These are phyloP conservation scores for Calephelis perditalis DNA, from an alignment of 2,888 invertebrate species.

Conservation along the genomic window DNA sequence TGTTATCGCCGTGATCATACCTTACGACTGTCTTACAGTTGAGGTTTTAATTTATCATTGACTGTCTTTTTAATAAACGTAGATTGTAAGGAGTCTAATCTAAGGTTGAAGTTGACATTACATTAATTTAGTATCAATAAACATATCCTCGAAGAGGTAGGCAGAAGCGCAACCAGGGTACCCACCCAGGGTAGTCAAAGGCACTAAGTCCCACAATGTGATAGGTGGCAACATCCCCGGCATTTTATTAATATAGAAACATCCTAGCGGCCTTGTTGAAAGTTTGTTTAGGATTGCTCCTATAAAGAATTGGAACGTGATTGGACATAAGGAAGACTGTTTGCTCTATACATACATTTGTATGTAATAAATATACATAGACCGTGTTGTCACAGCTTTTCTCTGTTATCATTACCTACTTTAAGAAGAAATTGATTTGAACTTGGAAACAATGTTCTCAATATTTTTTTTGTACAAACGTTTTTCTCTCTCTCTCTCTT, in stretches of 20 bases:
- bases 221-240: neutral
- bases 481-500: too few species aligned
- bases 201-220: neutral
- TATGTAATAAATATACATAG: constrained; percentile 47
- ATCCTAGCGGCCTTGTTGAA: constrained; percentile 43
- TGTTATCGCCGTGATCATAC: neutral
- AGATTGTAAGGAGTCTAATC: too few species aligned
- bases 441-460: too few species aligned
- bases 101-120: too few species aligned
- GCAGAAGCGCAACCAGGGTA: too few species aligned
- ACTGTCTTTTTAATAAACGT: too few species aligned
- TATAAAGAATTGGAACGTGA: constrained; percentile 53
- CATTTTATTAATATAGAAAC: neutral
- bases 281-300: constrained; percentile 64
- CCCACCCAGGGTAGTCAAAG: too few species aligned
- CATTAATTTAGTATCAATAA: too few species aligned
- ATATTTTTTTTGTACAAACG: too few species aligned
- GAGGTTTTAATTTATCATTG: neutral
- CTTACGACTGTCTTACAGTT: neutral
- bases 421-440: neutral
- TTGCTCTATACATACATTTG: constrained; percentile 65
- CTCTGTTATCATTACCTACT: neutral
- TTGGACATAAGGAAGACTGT: constrained; percentile 54
- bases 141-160: too few species aligned
- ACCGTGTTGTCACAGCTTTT: neutral